A percentile compares a stretch with the other conserved stretches of the same genome.
phyloP scores from a whole-genome alignment of 2,797 vertebrate genomes.

The Podargus strigoides region DNA sequence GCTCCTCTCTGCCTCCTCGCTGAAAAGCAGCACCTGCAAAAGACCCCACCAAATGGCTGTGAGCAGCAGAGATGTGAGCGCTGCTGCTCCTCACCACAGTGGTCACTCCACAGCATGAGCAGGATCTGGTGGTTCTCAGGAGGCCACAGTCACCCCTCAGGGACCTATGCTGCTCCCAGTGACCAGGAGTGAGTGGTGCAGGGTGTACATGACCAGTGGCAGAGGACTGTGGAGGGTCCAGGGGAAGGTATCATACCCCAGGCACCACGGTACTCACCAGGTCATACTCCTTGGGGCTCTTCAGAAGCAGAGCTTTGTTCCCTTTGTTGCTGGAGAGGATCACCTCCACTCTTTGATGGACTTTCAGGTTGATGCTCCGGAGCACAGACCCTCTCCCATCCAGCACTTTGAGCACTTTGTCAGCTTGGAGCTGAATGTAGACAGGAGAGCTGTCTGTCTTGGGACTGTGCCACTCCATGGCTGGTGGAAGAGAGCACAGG shows the following conservation, averaged over 20 bases:
- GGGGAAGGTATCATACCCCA: not conserved
- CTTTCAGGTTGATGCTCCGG: slow-evolving; percentile 78
- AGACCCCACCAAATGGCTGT: not conserved
- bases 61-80: not conserved
- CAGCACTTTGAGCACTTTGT: slow-evolving; percentile 78
- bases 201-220: not conserved
- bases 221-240: not conserved
- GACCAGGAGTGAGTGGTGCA: not conserved
- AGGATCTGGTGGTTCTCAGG: not conserved
- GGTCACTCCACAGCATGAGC: fast-evolving
- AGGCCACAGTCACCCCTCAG: not conserved
- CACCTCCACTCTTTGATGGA: slow-evolving; percentile 74
- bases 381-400: slow-evolving; percentile 75
- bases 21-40: slow-evolving; percentile 89
- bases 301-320: slow-evolving; percentile 81
- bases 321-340: slow-evolving; percentile 82
- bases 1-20: slow-evolving; percentile 75
- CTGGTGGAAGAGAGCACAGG: slow-evolving; percentile 66
- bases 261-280: slow-evolving; percentile 73
- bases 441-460: slow-evolving; percentile 71
- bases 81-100: not conserved
- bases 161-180: not conserved
- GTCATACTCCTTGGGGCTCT: slow-evolving; percentile 91
- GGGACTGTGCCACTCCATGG: slow-evolving; percentile 87
- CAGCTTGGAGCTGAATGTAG: slow-evolving; percentile 79